phyloP scores from a whole-genome alignment of 2,113 vertebrate species.

The Anguilla japonica region DNA sequence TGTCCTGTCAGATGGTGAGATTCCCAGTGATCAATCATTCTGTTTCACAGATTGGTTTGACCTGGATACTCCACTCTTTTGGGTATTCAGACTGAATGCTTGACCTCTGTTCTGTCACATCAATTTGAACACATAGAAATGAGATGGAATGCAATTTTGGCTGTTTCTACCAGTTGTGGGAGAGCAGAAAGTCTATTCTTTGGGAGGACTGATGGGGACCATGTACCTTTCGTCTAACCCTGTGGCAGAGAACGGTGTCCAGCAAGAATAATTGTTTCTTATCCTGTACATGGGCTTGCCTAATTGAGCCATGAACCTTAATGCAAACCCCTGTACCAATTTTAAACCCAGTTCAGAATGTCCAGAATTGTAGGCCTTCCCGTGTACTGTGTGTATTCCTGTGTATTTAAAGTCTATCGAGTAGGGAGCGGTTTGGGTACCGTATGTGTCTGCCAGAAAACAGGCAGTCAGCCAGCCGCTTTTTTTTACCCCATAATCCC shows the following conservation, averaged over 20 bases:
- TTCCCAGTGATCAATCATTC: constrained; percentile 35
- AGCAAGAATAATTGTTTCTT: not conserved
- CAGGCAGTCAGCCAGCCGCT: too few relatives aligned
- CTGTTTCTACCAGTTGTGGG: not conserved
- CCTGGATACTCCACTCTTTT: not conserved
- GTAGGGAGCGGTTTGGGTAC: too few relatives aligned
- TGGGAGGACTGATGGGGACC: not conserved
- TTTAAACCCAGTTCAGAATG: too few relatives aligned
- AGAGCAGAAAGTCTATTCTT: not conserved
- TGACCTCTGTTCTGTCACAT: constrained; percentile 27
- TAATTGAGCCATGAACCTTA: not conserved
- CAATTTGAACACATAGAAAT: constrained; percentile 26
- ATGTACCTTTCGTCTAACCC: not conserved
- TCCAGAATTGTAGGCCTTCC: too few relatives aligned
- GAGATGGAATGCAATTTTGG: not conserved
- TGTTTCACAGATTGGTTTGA: constrained; percentile 8
- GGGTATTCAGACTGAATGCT: constrained; percentile 8
- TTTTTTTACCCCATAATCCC: not conserved
- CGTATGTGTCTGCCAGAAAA: too few relatives aligned
- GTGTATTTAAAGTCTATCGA: too few relatives aligned
- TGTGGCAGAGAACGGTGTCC: not conserved
- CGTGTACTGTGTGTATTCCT: too few relatives aligned
- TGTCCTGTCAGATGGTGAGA: not conserved
- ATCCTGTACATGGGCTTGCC: not conserved
- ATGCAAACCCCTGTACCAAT: not conserved